A percentile compares a stretch with the other conserved stretches of the same genome.
Conservation (phyloP, 2,888 invertebrate genomes). For the Marronus borbonicus region DNA sequence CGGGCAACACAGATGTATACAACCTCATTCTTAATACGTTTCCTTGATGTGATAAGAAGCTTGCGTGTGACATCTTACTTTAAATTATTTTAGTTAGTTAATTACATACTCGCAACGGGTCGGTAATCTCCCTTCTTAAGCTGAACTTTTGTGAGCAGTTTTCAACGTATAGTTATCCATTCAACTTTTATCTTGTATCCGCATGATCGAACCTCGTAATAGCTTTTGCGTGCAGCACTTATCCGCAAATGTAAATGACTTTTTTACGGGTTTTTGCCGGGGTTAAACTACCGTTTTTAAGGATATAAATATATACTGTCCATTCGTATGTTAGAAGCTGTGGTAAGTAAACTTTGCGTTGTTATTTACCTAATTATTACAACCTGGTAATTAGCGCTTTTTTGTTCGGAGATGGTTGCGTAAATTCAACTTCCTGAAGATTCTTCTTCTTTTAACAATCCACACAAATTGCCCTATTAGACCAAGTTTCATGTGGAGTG, state of each 20-base stretch:
- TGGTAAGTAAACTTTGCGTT: too few relatives aligned
- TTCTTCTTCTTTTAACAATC: too few relatives aligned
- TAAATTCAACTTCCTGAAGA: too few relatives aligned
- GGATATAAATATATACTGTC: not conserved
- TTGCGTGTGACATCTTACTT: constrained; percentile 11
- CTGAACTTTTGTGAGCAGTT: constrained; percentile 25
- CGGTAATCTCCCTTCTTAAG: not conserved
- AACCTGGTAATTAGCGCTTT: too few relatives aligned
- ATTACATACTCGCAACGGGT: not conserved
- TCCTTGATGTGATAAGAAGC: not conserved
- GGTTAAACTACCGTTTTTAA: not conserved
- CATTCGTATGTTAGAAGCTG: too few relatives aligned
- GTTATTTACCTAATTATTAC: too few relatives aligned
- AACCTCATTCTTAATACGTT: not conserved
- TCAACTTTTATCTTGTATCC: constrained; percentile 4
- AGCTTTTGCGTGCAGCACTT: not conserved
- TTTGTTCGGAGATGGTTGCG: too few relatives aligned
- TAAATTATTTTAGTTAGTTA: not conserved
- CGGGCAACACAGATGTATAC: too few relatives aligned
- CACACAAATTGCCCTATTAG: too few relatives aligned
- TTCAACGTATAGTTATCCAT: too few relatives aligned
- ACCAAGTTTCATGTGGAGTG: too few relatives aligned
- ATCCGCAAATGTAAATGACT: not conserved
- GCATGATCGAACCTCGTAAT: constrained; percentile 8
- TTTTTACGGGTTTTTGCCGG: not conserved